Base-by-base conservation (phyloP, 2,797 vertebrate genomes). In the Phataginus tricuspis region DNA sequence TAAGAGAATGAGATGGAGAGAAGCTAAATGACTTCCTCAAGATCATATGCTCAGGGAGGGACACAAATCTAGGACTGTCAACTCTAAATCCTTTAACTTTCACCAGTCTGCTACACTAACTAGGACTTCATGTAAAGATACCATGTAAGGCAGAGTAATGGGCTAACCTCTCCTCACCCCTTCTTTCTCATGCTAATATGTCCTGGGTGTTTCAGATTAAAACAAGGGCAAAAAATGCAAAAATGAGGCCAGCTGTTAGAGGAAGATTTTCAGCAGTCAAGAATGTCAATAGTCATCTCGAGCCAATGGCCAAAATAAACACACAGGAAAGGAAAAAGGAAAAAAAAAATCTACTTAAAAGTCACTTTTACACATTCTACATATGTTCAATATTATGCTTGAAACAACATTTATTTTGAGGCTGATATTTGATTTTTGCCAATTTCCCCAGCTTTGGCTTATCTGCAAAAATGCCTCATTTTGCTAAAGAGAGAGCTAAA, bases 301-400 rank as follows among this genome's bases (percentile, higher is more conserved):
- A 97, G 86, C 34, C 91, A 97, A 95, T 64, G 39, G 94, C 97
- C 97, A 97, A 98, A 91, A 93, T 86, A 98, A 98, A 97, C 94
- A 98, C 71, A 21, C 19, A 63, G 78, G 51, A 74, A 29, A 86
- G 85, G 78, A 84, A 92, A 77, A 85, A 74, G 77, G 18, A 27
- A 16, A 18, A 4, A 31, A 21, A 49, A 85, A 79, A 74, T 18
- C n/a, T 92, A 88, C 85, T 97, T 95, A 69, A 82, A 97, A 94
- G 78, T 1, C 37, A 93, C 37, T 78, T 93, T 88, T 86, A 59
- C 11, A 84, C 49, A 49, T 90, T 97, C 96, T 88, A 77, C 94
- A 86, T 86, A 96, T 97, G 94, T 92, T 96, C 93, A 85, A 77
- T 91, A 49, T n/a, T 72, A 72, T 96, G 31, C 57, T 97, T 87